phyloP scores from a whole-genome alignment of 2,113 vertebrate species.

The Prunella himalayana region DNA sequence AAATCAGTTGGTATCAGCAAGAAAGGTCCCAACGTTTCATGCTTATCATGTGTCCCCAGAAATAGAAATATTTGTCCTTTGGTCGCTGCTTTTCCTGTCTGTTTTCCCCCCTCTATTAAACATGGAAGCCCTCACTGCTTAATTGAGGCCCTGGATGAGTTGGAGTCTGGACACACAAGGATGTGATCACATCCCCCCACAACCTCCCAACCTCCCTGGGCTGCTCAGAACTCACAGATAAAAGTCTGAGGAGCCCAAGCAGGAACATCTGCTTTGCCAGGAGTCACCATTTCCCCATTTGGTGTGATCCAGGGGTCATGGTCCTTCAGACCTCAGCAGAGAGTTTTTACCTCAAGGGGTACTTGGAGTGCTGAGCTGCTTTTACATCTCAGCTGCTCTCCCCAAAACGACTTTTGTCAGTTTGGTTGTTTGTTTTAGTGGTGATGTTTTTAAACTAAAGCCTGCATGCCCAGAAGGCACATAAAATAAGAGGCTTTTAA shows the following conservation, averaged over 20 bases:
- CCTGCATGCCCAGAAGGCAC: slow-evolving; percentile 33
- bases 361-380: background rate
- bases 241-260: background rate
- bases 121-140: background rate
- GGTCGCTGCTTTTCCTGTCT: background rate
- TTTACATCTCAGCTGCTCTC: slow-evolving; percentile 36
- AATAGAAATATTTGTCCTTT: slow-evolving; percentile 27
- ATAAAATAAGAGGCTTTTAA: slow-evolving; percentile 54
- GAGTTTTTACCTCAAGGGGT: background rate
- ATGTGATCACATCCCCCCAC: background rate
- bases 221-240: background rate
- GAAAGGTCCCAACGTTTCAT: background rate
- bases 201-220: background rate
- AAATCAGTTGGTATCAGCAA: background rate
- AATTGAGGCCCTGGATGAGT: background rate
- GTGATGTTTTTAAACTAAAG: slow-evolving; percentile 38
- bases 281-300: background rate
- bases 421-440: slow-evolving; percentile 51
- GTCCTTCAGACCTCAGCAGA: background rate
- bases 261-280: background rate
- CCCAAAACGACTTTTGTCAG: slow-evolving; percentile 28
- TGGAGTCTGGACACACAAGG: background rate
- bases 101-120: background rate
- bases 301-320: background rate
- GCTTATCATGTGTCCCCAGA: slow-evolving; percentile 3